These are phyloP conservation scores for Palythoa heliodiscus DNA, from an alignment of 92 coral and sea anemone genomes.

Conservation along the genomic window DNA sequence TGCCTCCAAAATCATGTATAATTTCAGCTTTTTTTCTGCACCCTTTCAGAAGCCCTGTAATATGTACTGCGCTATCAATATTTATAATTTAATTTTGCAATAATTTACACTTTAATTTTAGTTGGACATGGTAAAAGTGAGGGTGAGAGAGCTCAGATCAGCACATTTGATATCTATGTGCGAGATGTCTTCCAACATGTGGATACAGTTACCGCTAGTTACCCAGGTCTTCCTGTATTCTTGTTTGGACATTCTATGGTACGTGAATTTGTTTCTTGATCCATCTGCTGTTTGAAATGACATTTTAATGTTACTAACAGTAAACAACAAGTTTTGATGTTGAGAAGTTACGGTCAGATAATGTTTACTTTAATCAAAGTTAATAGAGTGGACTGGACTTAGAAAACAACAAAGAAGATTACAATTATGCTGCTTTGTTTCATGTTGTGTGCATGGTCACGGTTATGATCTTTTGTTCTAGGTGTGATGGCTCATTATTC, in stretches of 20 bases:
- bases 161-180: conserved; percentile 61
- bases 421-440: too few relatives aligned
- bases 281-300: too few relatives aligned
- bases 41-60: too few relatives aligned
- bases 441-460: too few relatives aligned
- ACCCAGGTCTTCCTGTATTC: conserved; percentile 76
- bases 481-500: too few relatives aligned
- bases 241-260: conserved; percentile 98
- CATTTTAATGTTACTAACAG: too few relatives aligned
- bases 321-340: neutral
- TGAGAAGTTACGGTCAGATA: neutral
- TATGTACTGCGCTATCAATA: too few relatives aligned
- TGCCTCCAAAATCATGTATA: too few relatives aligned
- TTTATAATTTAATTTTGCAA: neutral
- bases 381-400: too few relatives aligned
- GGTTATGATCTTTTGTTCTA: too few relatives aligned
- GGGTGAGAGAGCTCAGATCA: conserved; percentile 86
- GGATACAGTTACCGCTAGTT: conserved; percentile 64
- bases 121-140: conserved; percentile 97
- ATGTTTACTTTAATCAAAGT: neutral
- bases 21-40: too few relatives aligned
- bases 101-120: conserved; percentile 14
- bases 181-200: conserved; percentile 82
- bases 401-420: too few relatives aligned
- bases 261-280: neutral